These are phyloP conservation scores for Micrastur ruficollis DNA, from an alignment of 2,797 vertebrate species.

Conservation along the genomic window DNA sequence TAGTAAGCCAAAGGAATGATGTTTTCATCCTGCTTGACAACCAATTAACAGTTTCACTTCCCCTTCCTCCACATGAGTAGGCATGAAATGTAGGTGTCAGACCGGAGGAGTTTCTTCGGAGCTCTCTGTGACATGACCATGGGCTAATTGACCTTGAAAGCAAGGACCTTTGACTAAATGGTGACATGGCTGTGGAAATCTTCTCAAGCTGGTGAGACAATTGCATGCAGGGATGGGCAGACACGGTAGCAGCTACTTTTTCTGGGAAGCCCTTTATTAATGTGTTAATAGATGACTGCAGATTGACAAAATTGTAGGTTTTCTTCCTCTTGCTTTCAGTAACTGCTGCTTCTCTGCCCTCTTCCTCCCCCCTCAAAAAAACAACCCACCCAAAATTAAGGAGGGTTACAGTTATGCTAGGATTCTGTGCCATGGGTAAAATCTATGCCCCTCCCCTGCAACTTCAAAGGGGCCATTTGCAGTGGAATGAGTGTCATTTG, in stretches of 20 bases:
- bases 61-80: background rate
- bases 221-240: background rate
- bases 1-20: background rate
- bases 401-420: background rate
- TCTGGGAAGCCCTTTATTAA: background rate
- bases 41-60: background rate
- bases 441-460: background rate
- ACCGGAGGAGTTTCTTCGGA: background rate
- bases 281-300: background rate
- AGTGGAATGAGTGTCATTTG: conserved; percentile 44
- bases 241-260: background rate
- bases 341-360: background rate
- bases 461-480: conserved; percentile 31
- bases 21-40: background rate
- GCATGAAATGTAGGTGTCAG: background rate
- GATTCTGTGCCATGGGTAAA: background rate
- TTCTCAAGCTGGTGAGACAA: background rate
- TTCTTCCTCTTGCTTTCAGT: background rate
- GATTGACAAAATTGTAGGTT: background rate
- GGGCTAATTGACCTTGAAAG: conserved; percentile 14
- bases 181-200: background rate
- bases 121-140: background rate
- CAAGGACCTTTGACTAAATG: background rate
- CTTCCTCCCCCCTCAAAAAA: rapidly evolving
- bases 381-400: too few species aligned